These are phyloP conservation scores for Echiichthys vipera DNA, from an alignment of 2,797 vertebrate genomes.

Conservation along the genomic window DNA sequence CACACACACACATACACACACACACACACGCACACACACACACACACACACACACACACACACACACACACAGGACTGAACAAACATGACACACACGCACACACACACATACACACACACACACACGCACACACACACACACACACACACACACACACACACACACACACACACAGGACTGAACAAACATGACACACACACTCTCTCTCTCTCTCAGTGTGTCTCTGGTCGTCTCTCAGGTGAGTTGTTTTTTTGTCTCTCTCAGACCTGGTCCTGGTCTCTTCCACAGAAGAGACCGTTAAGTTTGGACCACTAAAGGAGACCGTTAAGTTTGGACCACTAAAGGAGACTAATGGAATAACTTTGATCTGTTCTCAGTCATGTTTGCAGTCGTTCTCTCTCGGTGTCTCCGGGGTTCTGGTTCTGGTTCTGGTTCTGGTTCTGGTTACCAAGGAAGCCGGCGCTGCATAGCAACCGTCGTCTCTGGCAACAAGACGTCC, in stretches of 20 bases:
- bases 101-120: slow-evolving; percentile 8
- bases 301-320: too few species aligned
- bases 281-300: background rate
- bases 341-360: too few species aligned
- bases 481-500: slow-evolving; percentile 80
- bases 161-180: background rate
- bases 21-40: too few species aligned
- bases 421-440: too few species aligned
- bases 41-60: too few species aligned
- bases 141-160: background rate
- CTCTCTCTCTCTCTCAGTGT: background rate
- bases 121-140: slow-evolving; percentile 7
- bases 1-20: too few species aligned
- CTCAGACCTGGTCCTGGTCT: background rate
- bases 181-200: slow-evolving; percentile 23
- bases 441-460: slow-evolving; percentile 37
- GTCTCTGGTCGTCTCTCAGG: slow-evolving; percentile 33
- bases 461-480: slow-evolving; percentile 71
- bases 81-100: slow-evolving; percentile 6
- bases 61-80: background rate
- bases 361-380: slow-evolving; percentile 32
- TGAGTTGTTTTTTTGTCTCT: slow-evolving; percentile 17
- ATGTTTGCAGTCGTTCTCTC: slow-evolving; percentile 64
- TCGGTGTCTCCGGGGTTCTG: slow-evolving; percentile 6
- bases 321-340: too few species aligned